Conservation (phyloP, 2,888 invertebrate genomes). For the Scaptomyza parva region DNA sequence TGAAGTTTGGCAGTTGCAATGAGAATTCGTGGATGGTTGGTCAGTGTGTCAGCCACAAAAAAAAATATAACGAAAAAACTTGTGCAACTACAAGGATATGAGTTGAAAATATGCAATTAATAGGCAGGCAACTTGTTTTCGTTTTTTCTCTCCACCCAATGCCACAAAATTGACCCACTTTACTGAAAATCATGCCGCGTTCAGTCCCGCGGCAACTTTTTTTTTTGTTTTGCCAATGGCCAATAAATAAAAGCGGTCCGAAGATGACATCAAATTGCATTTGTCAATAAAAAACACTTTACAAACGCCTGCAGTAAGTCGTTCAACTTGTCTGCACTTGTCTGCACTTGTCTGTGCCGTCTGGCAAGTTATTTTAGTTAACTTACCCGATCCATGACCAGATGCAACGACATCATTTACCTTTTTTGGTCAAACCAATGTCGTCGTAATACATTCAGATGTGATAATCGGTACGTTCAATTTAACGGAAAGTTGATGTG, state of each 20-base stretch:
- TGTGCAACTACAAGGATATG: conserved; percentile 60
- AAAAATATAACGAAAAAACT: conserved; percentile 17
- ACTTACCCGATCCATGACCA: neutral
- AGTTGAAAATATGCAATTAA: conserved; percentile 32
- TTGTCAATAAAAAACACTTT: conserved; percentile 45
- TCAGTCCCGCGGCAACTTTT: neutral
- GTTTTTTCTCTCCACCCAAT: neutral
- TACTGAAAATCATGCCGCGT: conserved; percentile 10
- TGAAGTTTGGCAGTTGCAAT: conserved; percentile 14
- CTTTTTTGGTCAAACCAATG: conserved; percentile 19
- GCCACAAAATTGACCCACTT: conserved; percentile 47
- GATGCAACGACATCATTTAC: conserved; percentile 7
- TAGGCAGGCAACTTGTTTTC: conserved; percentile 53
- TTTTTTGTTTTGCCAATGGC: neutral
- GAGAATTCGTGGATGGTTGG: conserved; percentile 24
- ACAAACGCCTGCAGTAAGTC: conserved; percentile 38
- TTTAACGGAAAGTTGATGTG: neutral
- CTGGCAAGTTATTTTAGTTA: conserved; percentile 2
- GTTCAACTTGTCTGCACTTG: conserved; percentile 45
- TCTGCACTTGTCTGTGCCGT: too few species aligned
- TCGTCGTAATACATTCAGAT: conserved; percentile 35
- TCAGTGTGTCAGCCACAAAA: conserved; percentile 49
- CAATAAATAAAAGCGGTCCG: conserved; percentile 36
- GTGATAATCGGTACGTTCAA: conserved; percentile 1
- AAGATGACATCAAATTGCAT: conserved; percentile 61